Conservation (phyloP, 1,140 invertebrate genomes). For the Pogonomyrmex californicus region DNA sequence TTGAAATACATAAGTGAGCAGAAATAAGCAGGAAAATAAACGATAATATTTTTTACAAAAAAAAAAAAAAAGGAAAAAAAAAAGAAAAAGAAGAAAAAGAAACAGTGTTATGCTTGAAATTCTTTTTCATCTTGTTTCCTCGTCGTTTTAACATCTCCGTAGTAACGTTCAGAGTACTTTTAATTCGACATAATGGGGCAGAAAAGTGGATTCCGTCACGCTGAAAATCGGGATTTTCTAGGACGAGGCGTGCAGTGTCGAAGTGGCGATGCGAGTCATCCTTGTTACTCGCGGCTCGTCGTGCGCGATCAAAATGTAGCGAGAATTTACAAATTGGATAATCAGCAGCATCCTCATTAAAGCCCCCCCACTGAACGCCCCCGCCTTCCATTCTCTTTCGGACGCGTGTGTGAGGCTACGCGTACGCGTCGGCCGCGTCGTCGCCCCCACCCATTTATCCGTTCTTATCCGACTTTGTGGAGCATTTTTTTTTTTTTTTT, state of each 20-base stretch:
- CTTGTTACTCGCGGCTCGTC: conserved; percentile 82
- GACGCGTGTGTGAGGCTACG: conserved; percentile 57
- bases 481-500: conserved; percentile 21
- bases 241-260: conserved; percentile 48
- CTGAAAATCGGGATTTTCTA: conserved; percentile 56
- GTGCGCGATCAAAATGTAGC: conserved; percentile 86
- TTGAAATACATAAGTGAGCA: neutral
- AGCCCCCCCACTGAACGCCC: conserved; percentile 84
- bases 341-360: conserved; percentile 88
- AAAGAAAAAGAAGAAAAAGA: too few species aligned
- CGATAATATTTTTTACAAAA: neutral
- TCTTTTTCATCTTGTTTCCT: neutral
- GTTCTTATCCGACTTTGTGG: conserved; percentile 38
- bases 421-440: conserved; percentile 33
- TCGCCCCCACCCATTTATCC: conserved; percentile 67
- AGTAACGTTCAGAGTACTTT: neutral
- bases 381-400: conserved; percentile 83
- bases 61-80: too few species aligned
- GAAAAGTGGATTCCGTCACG: conserved; percentile 8
- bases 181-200: neutral
- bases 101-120: neutral
- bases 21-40: neutral
- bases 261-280: conserved; percentile 67
- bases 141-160: neutral
- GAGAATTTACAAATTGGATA: conserved; percentile 88